Conservation (phyloP, 2,113 vertebrate species). For the Istiophorus platypterus region DNA sequence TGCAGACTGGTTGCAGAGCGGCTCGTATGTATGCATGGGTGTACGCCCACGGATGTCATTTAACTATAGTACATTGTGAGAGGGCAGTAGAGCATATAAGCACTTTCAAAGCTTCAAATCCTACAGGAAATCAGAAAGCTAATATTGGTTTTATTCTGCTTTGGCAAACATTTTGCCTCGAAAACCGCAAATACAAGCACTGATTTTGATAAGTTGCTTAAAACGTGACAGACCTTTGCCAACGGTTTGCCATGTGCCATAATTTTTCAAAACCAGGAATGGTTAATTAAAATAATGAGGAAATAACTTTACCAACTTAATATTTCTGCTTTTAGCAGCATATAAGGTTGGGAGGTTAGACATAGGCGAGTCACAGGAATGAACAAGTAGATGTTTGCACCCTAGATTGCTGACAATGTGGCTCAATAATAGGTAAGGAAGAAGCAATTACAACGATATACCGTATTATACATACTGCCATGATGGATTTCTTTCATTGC, state of each 20-base stretch:
- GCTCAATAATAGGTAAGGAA: neutral
- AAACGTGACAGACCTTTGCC: neutral
- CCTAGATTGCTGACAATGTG: neutral
- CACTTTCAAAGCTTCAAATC: slow-evolving; percentile 38
- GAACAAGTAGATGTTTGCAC: neutral
- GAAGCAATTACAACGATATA: too few species aligned
- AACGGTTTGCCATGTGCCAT: neutral
- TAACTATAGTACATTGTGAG: slow-evolving; percentile 38
- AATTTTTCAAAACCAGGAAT: neutral
- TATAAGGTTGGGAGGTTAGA: neutral
- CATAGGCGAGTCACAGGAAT: neutral
- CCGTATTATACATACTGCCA: too few species aligned
- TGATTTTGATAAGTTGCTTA: neutral
- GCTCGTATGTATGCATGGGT: slow-evolving; percentile 44
- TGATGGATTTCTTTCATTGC: too few species aligned
- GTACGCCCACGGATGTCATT: slow-evolving; percentile 61
- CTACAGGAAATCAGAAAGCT: slow-evolving; percentile 6
- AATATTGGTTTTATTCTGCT: slow-evolving; percentile 8
- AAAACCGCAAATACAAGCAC: neutral
- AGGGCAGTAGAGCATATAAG: slow-evolving; percentile 38
- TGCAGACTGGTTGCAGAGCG: slow-evolving; percentile 35
- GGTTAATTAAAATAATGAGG: too few species aligned
- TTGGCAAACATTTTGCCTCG: neutral
- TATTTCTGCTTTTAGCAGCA: neutral
- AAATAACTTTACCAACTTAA: neutral